These are phyloP conservation scores for Brachionichthys hirsutus DNA, from an alignment of 2,113 vertebrate genomes.

Conservation along the genomic window DNA sequence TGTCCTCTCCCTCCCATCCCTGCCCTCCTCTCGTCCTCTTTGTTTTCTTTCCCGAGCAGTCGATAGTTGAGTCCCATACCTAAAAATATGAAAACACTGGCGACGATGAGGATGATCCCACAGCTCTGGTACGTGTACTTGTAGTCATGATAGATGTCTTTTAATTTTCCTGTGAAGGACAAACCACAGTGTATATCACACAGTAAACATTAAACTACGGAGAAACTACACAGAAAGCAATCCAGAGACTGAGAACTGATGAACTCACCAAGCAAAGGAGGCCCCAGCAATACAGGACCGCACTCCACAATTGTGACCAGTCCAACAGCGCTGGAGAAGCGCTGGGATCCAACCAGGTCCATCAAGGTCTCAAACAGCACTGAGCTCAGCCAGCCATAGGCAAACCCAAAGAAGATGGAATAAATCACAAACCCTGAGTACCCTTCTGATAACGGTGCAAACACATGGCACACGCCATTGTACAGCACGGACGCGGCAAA, in stretches of 20 bases:
- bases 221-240: not conserved
- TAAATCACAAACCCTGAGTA: constrained; percentile 90
- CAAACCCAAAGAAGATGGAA: constrained; percentile 91
- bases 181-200: not conserved
- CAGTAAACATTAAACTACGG: not conserved
- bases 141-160: constrained; percentile 90
- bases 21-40: constrained; percentile 76
- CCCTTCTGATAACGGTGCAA: constrained; percentile 81
- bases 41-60: constrained; percentile 85
- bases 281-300: constrained; percentile 91
- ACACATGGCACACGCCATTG: constrained; percentile 90
- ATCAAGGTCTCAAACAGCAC: constrained; percentile 95
- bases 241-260: not conserved
- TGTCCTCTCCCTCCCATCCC: constrained; percentile 78
- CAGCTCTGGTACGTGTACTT: constrained; percentile 93
- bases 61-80: constrained; percentile 95
- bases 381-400: constrained; percentile 94
- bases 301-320: constrained; percentile 96
- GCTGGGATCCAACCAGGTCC: constrained; percentile 91
- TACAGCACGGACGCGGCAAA: constrained; percentile 87
- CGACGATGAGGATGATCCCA: constrained; percentile 84
- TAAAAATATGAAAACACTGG: constrained; percentile 87
- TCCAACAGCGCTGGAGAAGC: constrained; percentile 95
- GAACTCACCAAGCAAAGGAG: constrained; percentile 88
- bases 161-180: constrained; percentile 84